phyloP scores from a whole-genome alignment of 2,797 vertebrate species.

The Neopelma chrysocephalum region DNA sequence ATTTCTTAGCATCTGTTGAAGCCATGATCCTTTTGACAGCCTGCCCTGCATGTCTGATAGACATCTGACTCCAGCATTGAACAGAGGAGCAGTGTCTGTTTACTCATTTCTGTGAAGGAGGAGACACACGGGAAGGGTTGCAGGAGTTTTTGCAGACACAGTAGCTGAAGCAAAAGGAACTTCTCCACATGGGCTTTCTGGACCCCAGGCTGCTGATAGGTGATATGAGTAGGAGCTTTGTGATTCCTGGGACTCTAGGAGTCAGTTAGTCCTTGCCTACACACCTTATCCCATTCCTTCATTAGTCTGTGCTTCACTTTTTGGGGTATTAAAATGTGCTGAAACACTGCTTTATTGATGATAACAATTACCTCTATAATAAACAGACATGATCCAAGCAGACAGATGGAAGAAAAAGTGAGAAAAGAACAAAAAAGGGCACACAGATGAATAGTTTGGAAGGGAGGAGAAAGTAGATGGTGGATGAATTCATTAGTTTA shows the following conservation, averaged over 20 bases:
- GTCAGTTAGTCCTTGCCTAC: background rate
- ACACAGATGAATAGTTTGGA: constrained; percentile 41
- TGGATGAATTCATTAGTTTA: constrained; percentile 13
- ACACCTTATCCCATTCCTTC: background rate
- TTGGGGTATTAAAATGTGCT: background rate
- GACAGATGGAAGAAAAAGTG: constrained; percentile 31
- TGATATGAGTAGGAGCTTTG: rapidly evolving
- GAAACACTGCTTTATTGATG: background rate
- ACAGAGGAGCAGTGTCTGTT: rapidly evolving
- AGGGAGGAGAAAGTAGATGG: constrained; percentile 27
- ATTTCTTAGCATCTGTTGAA: background rate
- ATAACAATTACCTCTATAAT: background rate
- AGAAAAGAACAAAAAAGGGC: constrained; percentile 14
- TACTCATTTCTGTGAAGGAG: background rate
- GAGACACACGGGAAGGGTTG: background rate
- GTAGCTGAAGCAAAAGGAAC: background rate
- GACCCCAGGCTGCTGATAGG: background rate
- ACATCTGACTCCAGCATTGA: background rate
- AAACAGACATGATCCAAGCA: constrained; percentile 18
- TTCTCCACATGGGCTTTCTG: background rate
- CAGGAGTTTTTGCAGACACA: background rate
- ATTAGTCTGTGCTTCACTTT: background rate
- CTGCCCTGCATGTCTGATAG: background rate
- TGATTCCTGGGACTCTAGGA: background rate
- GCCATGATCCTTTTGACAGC: background rate